Evolutionary conservation across 2,113 vertebrate species (phyloP).

Genomic region (Cololabis saira): DNA sequence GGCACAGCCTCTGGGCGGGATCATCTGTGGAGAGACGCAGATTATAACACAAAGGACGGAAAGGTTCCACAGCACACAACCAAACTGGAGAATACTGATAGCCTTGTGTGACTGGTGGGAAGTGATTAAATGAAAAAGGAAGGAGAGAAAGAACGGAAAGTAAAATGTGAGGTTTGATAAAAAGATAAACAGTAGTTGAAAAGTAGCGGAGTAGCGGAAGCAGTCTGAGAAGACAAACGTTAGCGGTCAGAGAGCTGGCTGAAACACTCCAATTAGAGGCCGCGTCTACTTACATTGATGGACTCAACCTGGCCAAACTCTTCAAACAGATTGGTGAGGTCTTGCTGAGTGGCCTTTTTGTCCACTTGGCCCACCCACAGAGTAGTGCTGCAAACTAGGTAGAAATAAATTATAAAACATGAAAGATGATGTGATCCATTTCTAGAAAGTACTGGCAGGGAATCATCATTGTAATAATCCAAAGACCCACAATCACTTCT

Average conservation of each 20-base stretch:
- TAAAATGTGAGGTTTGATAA: neutral
- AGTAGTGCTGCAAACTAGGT: conserved; percentile 96
- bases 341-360: conserved; percentile 98
- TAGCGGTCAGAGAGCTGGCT: neutral
- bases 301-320: conserved; percentile 99
- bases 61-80: conserved; percentile 8
- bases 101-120: neutral
- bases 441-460: neutral
- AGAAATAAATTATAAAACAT: neutral
- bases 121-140: too few species aligned
- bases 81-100: rapidly evolving
- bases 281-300: conserved; percentile 90
- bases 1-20: conserved; percentile 97
- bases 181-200: neutral
- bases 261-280: neutral
- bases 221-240: neutral
- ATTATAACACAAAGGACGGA: neutral
- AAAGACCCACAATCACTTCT: neutral
- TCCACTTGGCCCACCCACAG: conserved; percentile 99
- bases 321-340: conserved; percentile 98
- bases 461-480: neutral
- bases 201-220: neutral
- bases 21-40: conserved; percentile 86
- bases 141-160: neutral
- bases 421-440: rapidly evolving